Percentiles rank a stretch among this genome's conserved stretches.
These are phyloP conservation scores for Aphidius gifuensis DNA, from an alignment of 1,140 invertebrate species.

Conservation along the genomic window DNA sequence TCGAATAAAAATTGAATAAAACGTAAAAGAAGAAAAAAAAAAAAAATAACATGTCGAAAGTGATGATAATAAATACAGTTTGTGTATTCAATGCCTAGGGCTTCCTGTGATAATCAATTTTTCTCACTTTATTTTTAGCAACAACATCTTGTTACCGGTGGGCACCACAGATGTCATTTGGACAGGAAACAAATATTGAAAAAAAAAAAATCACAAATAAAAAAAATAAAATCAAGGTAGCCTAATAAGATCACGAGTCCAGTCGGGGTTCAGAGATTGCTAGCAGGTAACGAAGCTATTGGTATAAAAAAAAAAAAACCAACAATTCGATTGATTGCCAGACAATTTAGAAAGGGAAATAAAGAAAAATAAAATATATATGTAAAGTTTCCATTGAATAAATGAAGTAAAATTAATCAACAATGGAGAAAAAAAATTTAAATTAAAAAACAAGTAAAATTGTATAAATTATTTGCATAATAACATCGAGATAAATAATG, in stretches of 20 bases:
- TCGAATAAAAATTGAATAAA: no score
- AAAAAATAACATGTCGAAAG: no score
- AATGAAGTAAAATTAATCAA: background rate
- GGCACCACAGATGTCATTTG: background rate
- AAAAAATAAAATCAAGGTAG: background rate
- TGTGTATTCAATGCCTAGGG: no score
- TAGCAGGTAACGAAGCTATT: background rate
- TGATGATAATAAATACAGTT: no score
- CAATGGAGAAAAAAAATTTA: no score
- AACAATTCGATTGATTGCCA: slow-evolving; percentile 11
- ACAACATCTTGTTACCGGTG: slow-evolving; percentile 25
- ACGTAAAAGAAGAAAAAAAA: no score
- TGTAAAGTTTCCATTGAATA: background rate
- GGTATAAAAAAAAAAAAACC: background rate
- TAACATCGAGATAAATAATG: no score
- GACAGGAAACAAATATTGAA: background rate
- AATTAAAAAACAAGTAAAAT: no score
- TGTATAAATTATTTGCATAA: no score
- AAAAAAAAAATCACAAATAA: background rate
- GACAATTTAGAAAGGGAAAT: slow-evolving; percentile 1
- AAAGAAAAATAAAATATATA: background rate
- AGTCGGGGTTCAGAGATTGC: background rate
- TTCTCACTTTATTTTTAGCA: slow-evolving; percentile 25
- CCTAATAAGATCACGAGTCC: slow-evolving; percentile 22
- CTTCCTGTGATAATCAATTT: slow-evolving; percentile 25